Evolutionary conservation across 2,888 invertebrate species (phyloP), one percentile per base, ranked within the genome.

Genomic region (Abrostola triplasia): DNA sequence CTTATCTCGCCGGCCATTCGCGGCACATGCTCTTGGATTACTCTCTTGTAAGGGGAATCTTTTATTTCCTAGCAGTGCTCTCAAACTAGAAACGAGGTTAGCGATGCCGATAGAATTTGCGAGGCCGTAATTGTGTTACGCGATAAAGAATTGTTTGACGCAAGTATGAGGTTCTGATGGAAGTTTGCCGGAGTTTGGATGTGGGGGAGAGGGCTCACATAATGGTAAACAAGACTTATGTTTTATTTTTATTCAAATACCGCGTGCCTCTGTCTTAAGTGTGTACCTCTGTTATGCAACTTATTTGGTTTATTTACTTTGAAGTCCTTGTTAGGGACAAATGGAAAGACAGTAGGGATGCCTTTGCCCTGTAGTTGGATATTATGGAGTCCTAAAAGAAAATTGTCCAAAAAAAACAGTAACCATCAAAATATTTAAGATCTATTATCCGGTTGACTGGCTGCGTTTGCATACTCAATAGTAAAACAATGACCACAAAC

Each of bases 1-100:
- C 86, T 91, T 92, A 92, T 92, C 92, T 91, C 78, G 77, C 90
- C 85, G 90, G 84, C 92, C 92, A 91, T 90, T 91, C 90, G 86
- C 79, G 84, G 90, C 91, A 91, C 90, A 91, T 91, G 91, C 83
- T 87, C 86, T 75, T 48, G 89, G 90, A 90, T 91, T 91, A 91
- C 90, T 82, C 79, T 76, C 83, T 79, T 77, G 83, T 82, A 82
- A 82, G 72, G 76, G 67, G 76, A 76, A 83, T 83, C 86, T 87
- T 90, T 88, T 88, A 88, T 88, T 89, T 90, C 88, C 80, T 76
- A 68, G 74, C 73, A 48, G 49, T 76, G 62, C 72, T 78, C 77
- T 80, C 64, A 76, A 77, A 79, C 78, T 80, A 70, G 71, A 76
- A 79, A 79, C 72, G 67, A 80, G 79, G 81, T 79, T 80, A 79